Conservation (phyloP, 2,888 invertebrate species). For the Cataglyphis livida region DNA sequence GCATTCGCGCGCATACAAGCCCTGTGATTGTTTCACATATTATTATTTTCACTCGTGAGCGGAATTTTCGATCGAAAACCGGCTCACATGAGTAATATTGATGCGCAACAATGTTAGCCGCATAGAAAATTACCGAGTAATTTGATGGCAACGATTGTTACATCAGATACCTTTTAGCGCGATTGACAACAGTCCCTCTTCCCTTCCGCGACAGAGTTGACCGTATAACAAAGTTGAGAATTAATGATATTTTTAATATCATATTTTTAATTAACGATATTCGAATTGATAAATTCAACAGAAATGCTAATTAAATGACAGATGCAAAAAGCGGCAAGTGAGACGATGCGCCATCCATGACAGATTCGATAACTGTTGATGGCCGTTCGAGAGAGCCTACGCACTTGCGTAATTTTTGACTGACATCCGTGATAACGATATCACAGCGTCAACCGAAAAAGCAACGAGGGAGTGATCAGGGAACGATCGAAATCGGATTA, state of each 20-base stretch:
- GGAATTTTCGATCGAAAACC: background rate
- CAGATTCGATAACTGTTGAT: constrained; percentile 23
- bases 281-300: background rate
- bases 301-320: constrained; percentile 50
- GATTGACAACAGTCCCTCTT: constrained; percentile 17
- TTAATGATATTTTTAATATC: background rate
- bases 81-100: constrained; percentile 16
- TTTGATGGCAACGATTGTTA: constrained; percentile 12
- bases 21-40: constrained; percentile 30
- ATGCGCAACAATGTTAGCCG: background rate
- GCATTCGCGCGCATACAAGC: background rate
- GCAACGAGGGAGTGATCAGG: constrained; percentile 27
- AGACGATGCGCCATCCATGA: constrained; percentile 25
- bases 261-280: no score
- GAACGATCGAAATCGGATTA: constrained; percentile 50
- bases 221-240: constrained; percentile 19
- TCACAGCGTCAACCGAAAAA: constrained; percentile 8
- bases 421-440: constrained; percentile 18
- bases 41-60: constrained; percentile 20
- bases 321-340: constrained; percentile 32
- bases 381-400: constrained; percentile 26
- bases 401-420: constrained; percentile 41
- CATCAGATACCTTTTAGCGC: background rate
- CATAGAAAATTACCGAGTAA: constrained; percentile 4
- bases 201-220: background rate